Evolutionary conservation across 64 coral and sea anemone species (phyloP), one percentile per base, ranked within the genome.

Genomic region (Montipora efflorescens): DNA sequence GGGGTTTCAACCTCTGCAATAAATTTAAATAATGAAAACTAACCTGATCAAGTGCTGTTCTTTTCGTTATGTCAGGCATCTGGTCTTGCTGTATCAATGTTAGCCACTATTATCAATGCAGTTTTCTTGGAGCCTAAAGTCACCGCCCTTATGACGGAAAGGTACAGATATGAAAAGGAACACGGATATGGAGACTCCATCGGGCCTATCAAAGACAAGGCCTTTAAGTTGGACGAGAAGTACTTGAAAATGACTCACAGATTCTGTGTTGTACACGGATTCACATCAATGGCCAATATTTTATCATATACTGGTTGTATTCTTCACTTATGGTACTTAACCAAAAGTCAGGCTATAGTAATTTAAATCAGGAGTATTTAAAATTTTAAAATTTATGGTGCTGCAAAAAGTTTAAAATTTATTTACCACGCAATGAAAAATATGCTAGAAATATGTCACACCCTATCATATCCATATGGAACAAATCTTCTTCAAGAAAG

Each of bases 231-330:
- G 59, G 88, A 94, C 22, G 91, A 87, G 13, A 94, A 88, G 36
- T 97, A 97, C 48, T 12, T 94, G 6, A 53, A 58, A 51, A 91
- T 97, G 14, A 97, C 95, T 13, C 81, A 77, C 22, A 61, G 69
- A 19, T 97, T 97, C 59, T 82, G 92, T 2, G 80, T 62, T 6
- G 92, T 91, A 1, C 95, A 97, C 57, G 95, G 95, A 2, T 97
- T 93, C 15, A 94, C 95, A 3, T 94, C 95, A 11, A 97, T 97
- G 91, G 48, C 78, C 20, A 97, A 93, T 76, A 83, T 97, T 10
- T 44, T 91, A 5, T 77, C 92, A 1, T 97, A 91, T 52, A 61
- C 83, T 1, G 95, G 95, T 44, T 94, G 92, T 14, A 12, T 97
- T 5, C 68, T 97, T 59, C 95, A 97, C 59, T 44, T 97, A 15